Base-by-base conservation (phyloP, 2,888 invertebrate genomes). In the Melikaiella ostensackeni region DNA sequence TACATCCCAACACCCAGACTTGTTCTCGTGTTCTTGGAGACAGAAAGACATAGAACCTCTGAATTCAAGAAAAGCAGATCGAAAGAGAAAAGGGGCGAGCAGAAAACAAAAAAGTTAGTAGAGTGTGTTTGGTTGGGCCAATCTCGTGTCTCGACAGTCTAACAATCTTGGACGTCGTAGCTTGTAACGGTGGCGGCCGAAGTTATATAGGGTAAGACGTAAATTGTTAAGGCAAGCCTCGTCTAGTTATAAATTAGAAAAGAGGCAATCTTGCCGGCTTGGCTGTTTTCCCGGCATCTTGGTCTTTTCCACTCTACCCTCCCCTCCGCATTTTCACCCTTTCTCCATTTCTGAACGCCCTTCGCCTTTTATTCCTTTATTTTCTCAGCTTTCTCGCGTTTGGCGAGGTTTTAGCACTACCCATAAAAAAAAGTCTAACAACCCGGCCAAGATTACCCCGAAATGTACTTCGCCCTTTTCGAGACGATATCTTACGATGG, bases 201-300 rank as follows among this genome's bases (percentile, higher is more conserved):
- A 82, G 82, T 80, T 79, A 79, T 82, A 84, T 81, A 83, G 86
- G 81, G 84, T 85, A 84, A 86, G 88, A 87, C 88, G 89, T 91
- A 91, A 90, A 91, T 90, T 91, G 88, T 90, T 91, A 90, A 90
- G 86, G 88, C 88, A 84, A 86, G 86, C 86, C 88, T 88, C 86
- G 89, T 84, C 89, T 91, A 89, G 90, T 90, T 91, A 89, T 90
- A 90, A 91, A 91, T 91, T 91, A 90, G 89, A 84, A 88, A 91
- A 85, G 88, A 91, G 87, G 90, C 91, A 91, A 91, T 90, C 89
- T 90, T 89, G 86, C 87, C 82, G 76, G 80, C 84, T 84, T 80
- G 81, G 84, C 86, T 86, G 79, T 84, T 86, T 84, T 83, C 81
- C 84, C 84, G 81, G 62, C 73, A 73, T 78, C 79, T 81, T 80